phyloP scores from a whole-genome alignment of 2,113 vertebrate genomes.

The Ptychochromis oligacanthus region DNA sequence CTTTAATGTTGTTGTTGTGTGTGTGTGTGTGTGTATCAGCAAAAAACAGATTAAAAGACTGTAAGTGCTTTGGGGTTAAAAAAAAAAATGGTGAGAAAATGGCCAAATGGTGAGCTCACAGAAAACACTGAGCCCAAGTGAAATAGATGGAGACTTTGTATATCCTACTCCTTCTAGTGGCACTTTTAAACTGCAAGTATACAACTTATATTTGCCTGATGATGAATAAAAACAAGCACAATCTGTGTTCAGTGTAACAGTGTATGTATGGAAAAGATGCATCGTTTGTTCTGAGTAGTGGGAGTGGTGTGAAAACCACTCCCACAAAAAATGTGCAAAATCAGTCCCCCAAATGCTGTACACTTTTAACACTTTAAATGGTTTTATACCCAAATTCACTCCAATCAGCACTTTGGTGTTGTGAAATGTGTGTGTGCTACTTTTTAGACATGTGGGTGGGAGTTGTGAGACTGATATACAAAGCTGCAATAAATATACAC shows the following conservation, averaged over 20 bases:
- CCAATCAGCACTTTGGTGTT: background rate
- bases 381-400: background rate
- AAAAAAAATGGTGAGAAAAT: too few relatives aligned
- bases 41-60: slow-evolving; percentile 28
- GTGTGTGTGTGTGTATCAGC: background rate
- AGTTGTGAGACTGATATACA: background rate
- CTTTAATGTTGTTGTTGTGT: background rate
- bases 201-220: background rate
- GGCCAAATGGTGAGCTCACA: background rate
- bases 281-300: background rate
- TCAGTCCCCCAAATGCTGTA: background rate
- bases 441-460: background rate
- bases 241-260: background rate
- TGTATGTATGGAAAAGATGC: background rate
- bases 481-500: background rate
- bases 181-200: background rate
- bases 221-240: background rate
- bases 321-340: background rate
- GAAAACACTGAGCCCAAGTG: background rate
- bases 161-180: background rate
- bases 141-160: background rate
- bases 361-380: background rate
- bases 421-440: background rate
- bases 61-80: slow-evolving; percentile 2
- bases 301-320: slow-evolving; percentile 1